A percentile compares a stretch with the other conserved stretches of the same genome.
Conservation (phyloP, 1,140 invertebrate species). For the Trinorchestia longiramus region DNA sequence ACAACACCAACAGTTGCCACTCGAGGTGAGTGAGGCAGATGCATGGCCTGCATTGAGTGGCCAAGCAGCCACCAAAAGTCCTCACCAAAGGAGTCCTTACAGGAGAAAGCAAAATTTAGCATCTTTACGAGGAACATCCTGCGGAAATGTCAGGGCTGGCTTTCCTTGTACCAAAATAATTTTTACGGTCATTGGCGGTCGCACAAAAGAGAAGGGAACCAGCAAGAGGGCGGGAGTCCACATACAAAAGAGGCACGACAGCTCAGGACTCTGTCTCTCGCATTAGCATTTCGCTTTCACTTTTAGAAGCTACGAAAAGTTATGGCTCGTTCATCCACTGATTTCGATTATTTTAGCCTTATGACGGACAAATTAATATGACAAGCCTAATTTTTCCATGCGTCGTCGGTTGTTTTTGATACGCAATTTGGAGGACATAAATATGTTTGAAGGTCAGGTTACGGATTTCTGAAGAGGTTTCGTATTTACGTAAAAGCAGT, state of each 20-base stretch:
- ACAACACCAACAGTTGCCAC: not conserved
- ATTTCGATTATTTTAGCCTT: not conserved
- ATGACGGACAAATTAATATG: not conserved
- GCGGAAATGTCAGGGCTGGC: not conserved
- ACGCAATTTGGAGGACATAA: not conserved
- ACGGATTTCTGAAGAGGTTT: not conserved
- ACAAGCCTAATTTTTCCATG: not conserved
- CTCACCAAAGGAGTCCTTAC: not conserved
- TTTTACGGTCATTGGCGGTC: not conserved
- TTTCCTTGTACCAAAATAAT: not conserved
- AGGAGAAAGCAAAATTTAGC: not conserved
- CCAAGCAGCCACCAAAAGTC: not conserved
- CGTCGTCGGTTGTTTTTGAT: not conserved
- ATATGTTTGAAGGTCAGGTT: not conserved
- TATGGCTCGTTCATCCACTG: not conserved
- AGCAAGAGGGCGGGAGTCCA: not conserved
- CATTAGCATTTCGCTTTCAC: not conserved
- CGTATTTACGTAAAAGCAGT: not conserved
- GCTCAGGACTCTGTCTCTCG: not conserved
- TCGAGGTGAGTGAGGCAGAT: no score
- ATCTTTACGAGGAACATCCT: slow-evolving; percentile 15
- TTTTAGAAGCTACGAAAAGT: not conserved
- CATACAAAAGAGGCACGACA: not conserved
- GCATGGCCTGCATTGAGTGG: not conserved
- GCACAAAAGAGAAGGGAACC: not conserved